Conservation (phyloP, 2,113 vertebrate genomes). For the Lethenteron camtschaticum region DNA sequence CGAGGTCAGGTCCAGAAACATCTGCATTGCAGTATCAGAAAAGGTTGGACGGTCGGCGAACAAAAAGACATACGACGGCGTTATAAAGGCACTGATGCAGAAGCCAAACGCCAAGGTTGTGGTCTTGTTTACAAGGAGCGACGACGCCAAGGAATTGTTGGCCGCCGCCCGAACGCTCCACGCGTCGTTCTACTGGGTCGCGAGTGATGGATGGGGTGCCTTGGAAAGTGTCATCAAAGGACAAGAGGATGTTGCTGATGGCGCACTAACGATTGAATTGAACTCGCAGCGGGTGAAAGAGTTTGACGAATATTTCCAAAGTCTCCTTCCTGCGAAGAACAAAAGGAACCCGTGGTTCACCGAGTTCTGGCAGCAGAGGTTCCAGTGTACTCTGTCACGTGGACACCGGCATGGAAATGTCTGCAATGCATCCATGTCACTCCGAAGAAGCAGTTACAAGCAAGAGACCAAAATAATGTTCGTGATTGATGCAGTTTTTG, state of each 20-base stretch:
- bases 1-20: conserved; percentile 73
- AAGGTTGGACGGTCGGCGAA: conserved; percentile 92
- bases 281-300: conserved; percentile 61
- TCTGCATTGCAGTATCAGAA: conserved; percentile 88
- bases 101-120: conserved; percentile 83
- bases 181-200: conserved; percentile 68
- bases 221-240: conserved; percentile 72
- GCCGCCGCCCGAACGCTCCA: conserved; percentile 59
- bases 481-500: conserved; percentile 79
- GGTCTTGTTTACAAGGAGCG: conserved; percentile 70
- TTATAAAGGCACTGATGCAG: conserved; percentile 64
- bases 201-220: conserved; percentile 90
- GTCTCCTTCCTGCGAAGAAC: conserved; percentile 41
- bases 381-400: conserved; percentile 48
- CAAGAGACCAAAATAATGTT: conserved; percentile 96
- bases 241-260: conserved; percentile 50
- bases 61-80: conserved; percentile 47
- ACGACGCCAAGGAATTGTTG: conserved; percentile 72
- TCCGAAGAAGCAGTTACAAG: conserved; percentile 52
- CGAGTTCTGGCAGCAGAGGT: conserved; percentile 86
- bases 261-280: conserved; percentile 78
- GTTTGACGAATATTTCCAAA: conserved; percentile 63
- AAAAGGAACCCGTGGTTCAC: conserved; percentile 82
- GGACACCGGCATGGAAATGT: conserved; percentile 29
- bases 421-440: conserved; percentile 26